These are phyloP conservation scores for Aulostomus chinensis DNA, from an alignment of 2,797 vertebrate species.

Conservation along the genomic window DNA sequence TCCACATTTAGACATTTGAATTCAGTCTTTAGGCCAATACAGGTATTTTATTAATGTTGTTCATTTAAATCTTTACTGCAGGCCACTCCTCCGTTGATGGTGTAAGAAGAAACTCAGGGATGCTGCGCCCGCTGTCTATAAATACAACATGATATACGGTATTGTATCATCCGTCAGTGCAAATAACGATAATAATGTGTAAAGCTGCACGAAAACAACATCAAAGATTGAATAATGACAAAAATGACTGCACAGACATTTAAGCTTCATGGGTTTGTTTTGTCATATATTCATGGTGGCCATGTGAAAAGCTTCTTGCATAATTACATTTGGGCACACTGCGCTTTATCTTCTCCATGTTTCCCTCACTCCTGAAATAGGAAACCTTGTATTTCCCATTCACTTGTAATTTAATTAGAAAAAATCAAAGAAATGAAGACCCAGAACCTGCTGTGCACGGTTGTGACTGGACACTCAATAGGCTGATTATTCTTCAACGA, in stretches of 20 bases:
- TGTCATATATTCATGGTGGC: slow-evolving; percentile 24
- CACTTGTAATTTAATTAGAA: slow-evolving; percentile 61
- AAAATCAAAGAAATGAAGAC: slow-evolving; percentile 45
- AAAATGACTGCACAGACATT: slow-evolving; percentile 1
- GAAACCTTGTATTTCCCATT: slow-evolving; percentile 53
- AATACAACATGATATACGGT: no score
- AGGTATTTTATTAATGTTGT: no score
- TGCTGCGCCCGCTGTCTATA: background rate
- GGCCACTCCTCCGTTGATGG: slow-evolving; percentile 1
- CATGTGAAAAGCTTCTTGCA: slow-evolving; percentile 17
- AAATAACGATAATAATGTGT: background rate
- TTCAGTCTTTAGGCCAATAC: slow-evolving; percentile 42
- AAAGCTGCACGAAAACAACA: background rate
- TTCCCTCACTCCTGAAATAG: slow-evolving; percentile 48
- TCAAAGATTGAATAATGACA: background rate
- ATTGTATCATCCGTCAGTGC: no score
- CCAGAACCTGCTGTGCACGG: slow-evolving; percentile 32
- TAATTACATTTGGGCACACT: slow-evolving; percentile 51
- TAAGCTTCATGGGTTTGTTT: slow-evolving; percentile 1
- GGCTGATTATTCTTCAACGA: slow-evolving; percentile 16
- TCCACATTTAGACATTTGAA: slow-evolving; percentile 52
- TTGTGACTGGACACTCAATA: slow-evolving; percentile 51
- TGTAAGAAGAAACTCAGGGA: slow-evolving; percentile 1
- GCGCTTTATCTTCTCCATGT: slow-evolving; percentile 13
- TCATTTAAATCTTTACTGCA: slow-evolving; percentile 43